Conservation (phyloP, 2,888 invertebrate genomes). For the Margaritifera margaritifera region DNA sequence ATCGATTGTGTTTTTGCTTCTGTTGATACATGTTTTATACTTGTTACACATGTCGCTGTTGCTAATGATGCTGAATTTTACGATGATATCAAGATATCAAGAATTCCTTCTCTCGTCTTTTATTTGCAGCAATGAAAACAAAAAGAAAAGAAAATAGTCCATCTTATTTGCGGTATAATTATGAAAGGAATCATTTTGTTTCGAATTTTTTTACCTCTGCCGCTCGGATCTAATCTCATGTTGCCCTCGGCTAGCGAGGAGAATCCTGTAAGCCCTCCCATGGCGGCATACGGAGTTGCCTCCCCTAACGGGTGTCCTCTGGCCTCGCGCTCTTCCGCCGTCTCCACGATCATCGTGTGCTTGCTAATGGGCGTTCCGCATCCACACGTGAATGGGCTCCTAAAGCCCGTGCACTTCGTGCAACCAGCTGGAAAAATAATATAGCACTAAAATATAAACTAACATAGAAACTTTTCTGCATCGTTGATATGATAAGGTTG, state of each 20-base stretch:
- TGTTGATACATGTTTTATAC: no score
- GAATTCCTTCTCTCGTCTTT: no score
- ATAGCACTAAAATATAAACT: no score
- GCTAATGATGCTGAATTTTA: no score
- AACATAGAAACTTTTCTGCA: no score
- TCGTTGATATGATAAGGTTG: no score
- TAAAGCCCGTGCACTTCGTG: constrained; percentile 67
- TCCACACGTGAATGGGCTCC: constrained; percentile 70
- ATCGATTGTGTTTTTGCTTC: not conserved
- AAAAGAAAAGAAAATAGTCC: no score
- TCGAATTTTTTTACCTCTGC: constrained; percentile 58
- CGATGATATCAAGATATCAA: no score
- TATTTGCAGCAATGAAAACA: no score
- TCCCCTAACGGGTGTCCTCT: constrained; percentile 71
- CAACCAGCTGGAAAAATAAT: constrained; percentile 50
- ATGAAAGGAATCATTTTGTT: not conserved
- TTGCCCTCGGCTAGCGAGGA: constrained; percentile 72
- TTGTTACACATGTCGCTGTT: no score
- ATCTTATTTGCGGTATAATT: no score
- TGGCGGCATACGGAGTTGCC: constrained; percentile 70
- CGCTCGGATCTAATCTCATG: constrained; percentile 71
- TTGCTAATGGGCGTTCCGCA: constrained; percentile 66
- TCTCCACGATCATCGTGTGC: constrained; percentile 71
- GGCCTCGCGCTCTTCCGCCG: constrained; percentile 68
- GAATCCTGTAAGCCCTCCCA: constrained; percentile 74